A percentile compares a stretch with the other conserved stretches of the same genome.
Evolutionary conservation across 2,888 invertebrate species (phyloP).

Genomic region (Emmelina monodactyla): DNA sequence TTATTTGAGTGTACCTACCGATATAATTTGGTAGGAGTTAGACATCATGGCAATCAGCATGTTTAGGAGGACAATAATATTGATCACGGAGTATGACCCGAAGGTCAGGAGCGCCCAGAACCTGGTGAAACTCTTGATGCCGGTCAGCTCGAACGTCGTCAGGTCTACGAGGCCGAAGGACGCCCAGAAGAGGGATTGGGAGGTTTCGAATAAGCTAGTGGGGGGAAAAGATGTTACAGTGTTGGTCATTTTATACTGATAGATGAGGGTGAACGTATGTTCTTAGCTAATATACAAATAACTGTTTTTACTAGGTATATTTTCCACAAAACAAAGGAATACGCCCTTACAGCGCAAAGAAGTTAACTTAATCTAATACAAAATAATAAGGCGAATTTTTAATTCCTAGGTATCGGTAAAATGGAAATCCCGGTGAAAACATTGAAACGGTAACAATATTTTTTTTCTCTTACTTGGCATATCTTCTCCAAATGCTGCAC

Average conservation of each 20-base stretch:
- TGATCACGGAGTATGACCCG: slow-evolving; percentile 96
- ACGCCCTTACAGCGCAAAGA: too few relatives aligned
- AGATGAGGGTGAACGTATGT: too few relatives aligned
- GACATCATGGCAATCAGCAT: slow-evolving; percentile 99
- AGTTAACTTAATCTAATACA: too few relatives aligned
- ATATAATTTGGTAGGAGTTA: slow-evolving; percentile 97
- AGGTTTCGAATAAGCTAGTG: slow-evolving; percentile 93
- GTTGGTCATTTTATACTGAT: too few relatives aligned
- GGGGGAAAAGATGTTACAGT: too few relatives aligned
- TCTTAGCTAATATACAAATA: too few relatives aligned
- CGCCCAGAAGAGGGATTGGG: slow-evolving; percentile 98
- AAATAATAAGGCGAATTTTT: too few relatives aligned
- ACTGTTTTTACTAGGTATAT: too few relatives aligned
- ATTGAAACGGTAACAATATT: too few relatives aligned
- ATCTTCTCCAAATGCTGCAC: slow-evolving; percentile 86
- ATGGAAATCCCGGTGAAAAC: too few relatives aligned
- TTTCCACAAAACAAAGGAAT: too few relatives aligned
- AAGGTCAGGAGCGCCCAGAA: slow-evolving; percentile 98
- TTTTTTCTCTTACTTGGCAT: slow-evolving; percentile 74
- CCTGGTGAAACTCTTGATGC: slow-evolving; percentile 94
- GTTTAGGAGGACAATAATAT: slow-evolving; percentile 95
- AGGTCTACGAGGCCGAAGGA: slow-evolving; percentile 96
- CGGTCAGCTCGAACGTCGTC: slow-evolving; percentile 91
- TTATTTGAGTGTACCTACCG: slow-evolving; percentile 79
- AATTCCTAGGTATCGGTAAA: too few relatives aligned